Percentiles rank a stretch among this genome's conserved stretches.
phyloP scores from a whole-genome alignment of 2,888 invertebrate species.

The Epinotia nisella region DNA sequence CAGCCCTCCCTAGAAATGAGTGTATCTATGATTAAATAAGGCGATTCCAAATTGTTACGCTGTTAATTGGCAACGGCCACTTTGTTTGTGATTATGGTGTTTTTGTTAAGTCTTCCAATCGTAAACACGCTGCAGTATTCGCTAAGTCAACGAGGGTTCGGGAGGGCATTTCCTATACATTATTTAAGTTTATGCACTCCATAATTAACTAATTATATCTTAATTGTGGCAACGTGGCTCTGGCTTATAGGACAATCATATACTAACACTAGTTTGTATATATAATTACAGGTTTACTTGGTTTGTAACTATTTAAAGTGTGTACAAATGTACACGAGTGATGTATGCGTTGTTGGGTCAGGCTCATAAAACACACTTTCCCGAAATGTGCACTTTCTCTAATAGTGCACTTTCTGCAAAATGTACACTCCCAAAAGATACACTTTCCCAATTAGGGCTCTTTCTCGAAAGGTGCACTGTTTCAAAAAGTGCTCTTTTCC shows the following conservation, averaged over 20 bases:
- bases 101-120: conserved; percentile 61
- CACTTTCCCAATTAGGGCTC: too few relatives aligned
- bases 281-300: conserved; percentile 34
- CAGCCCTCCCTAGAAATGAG: conserved; percentile 54
- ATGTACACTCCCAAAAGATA: too few relatives aligned
- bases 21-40: conserved; percentile 29
- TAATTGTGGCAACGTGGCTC: conserved; percentile 40
- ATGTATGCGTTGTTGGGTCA: conserved; percentile 25
- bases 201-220: conserved; percentile 64
- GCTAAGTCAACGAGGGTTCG: conserved; percentile 58
- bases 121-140: conserved; percentile 68
- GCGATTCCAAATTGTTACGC: conserved; percentile 42
- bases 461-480: too few relatives aligned
- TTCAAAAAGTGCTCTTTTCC: too few relatives aligned
- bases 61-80: conserved; percentile 22
- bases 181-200: conserved; percentile 80
- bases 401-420: too few relatives aligned
- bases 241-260: conserved; percentile 37
- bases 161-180: conserved; percentile 81
- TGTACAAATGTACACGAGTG: conserved; percentile 22
- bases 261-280: conserved; percentile 33
- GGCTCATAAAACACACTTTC: too few relatives aligned
- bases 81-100: conserved; percentile 45
- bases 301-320: conserved; percentile 27
- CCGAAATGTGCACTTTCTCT: too few relatives aligned